Conservation (phyloP, 35 echinoderm and acorn worm species). For the Strongylocentrotus purpuratus region DNA sequence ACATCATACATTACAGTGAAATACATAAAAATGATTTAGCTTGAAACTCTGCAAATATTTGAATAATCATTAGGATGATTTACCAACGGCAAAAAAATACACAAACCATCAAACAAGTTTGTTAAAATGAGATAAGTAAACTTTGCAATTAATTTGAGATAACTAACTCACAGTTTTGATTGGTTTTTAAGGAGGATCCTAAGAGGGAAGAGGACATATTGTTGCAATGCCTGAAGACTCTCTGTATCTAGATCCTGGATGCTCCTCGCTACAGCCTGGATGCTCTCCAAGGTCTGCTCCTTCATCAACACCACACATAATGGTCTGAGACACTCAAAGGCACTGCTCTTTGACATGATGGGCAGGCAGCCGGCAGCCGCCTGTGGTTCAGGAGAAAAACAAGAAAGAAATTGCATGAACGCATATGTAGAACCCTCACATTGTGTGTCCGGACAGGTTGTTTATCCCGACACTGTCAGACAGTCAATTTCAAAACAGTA, state of each 20-base stretch:
- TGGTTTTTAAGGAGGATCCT: constrained; percentile 63
- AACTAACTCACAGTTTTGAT: constrained; percentile 41
- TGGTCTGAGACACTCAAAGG: constrained; percentile 65
- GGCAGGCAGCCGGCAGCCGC: not conserved
- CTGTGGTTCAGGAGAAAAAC: not conserved
- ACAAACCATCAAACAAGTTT: too few species aligned
- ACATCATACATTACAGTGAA: too few species aligned
- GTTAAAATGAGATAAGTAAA: too few species aligned
- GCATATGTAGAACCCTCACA: too few species aligned
- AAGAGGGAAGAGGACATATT: constrained; percentile 80
- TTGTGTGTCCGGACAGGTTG: not conserved
- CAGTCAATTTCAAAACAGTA: not conserved
- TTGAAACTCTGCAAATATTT: too few species aligned
- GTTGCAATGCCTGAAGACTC: constrained; percentile 62
- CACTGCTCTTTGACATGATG: not conserved
- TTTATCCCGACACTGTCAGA: not conserved
- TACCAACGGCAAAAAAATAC: too few species aligned
- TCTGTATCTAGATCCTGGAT: constrained; percentile 35
- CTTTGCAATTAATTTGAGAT: too few species aligned
- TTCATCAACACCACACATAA: constrained; percentile 71
- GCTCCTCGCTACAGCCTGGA: constrained; percentile 47
- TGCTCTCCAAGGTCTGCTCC: constrained; percentile 43
- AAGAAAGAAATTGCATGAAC: not conserved
- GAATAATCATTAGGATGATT: too few species aligned
- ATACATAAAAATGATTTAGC: too few species aligned